A percentile compares a stretch with the other conserved stretches of the same genome.
Conservation (phyloP, 2,888 invertebrate species). For the Ethmia dodecea region DNA sequence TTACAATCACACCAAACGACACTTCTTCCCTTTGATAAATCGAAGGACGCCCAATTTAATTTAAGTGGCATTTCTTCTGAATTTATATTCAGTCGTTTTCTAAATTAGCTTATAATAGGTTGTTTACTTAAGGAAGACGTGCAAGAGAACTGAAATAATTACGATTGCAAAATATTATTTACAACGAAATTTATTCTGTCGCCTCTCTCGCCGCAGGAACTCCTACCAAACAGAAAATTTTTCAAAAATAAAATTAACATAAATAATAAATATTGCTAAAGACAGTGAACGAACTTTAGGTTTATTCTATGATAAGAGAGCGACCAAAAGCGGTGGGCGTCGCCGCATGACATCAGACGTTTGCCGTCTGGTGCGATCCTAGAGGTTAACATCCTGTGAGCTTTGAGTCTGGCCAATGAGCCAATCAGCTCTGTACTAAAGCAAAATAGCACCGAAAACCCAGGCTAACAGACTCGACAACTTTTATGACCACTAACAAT, state of each 20-base stretch:
- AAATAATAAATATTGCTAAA: no score
- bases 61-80: constrained; percentile 19
- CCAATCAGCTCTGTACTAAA: constrained; percentile 43
- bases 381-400: constrained; percentile 65
- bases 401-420: constrained; percentile 42
- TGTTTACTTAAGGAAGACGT: no score
- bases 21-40: constrained; percentile 28
- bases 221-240: no score
- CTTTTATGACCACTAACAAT: constrained; percentile 5
- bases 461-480: constrained; percentile 31
- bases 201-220: no score
- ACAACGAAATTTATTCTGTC: no score
- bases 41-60: constrained; percentile 27
- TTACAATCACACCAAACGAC: constrained; percentile 29
- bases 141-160: no score
- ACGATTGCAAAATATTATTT: no score
- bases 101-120: constrained; percentile 12
- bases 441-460: constrained; percentile 47
- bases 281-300: no score
- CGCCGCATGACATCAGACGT: constrained; percentile 54
- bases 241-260: no score
- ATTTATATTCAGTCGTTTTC: constrained; percentile 10
- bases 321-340: constrained; percentile 35
- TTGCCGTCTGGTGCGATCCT: constrained; percentile 28
- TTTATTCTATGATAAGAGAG: no score